A percentile compares a stretch with the other conserved stretches of the same genome.
Conservation (phyloP, 2,888 invertebrate species). For the Danaus chrysippus region DNA sequence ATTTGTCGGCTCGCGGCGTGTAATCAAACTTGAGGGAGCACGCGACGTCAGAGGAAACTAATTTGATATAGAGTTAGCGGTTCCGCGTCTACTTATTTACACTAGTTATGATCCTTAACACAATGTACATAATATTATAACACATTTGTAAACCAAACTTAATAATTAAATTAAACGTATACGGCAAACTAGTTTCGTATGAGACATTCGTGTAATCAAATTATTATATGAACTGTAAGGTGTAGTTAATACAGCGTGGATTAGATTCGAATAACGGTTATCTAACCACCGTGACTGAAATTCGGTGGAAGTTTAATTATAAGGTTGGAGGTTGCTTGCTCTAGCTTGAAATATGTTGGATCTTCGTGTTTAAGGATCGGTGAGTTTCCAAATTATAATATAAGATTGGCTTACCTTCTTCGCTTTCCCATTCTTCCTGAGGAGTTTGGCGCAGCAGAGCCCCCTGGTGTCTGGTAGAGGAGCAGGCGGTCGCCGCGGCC, state of each 20-base stretch:
- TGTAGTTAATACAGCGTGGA: background rate
- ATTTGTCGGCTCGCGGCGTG: constrained; percentile 53
- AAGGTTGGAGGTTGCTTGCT: constrained; percentile 46
- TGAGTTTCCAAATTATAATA: constrained; percentile 22
- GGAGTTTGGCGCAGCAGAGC: constrained; percentile 89
- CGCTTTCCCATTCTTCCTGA: constrained; percentile 89
- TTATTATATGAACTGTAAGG: constrained; percentile 1
- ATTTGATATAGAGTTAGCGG: constrained; percentile 66
- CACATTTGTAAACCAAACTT: constrained; percentile 22
- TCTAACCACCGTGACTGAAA: constrained; percentile 54
- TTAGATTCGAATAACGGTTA: constrained; percentile 39
- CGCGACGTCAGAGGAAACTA: constrained; percentile 62
- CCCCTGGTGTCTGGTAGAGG: constrained; percentile 85
- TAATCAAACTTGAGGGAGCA: constrained; percentile 61
- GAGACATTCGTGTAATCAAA: constrained; percentile 12
- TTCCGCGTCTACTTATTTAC: constrained; percentile 60
- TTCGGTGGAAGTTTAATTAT: constrained; percentile 56
- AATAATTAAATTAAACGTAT: constrained; percentile 15
- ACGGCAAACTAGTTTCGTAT: constrained; percentile 13
- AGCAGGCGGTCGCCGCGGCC: constrained; percentile 68
- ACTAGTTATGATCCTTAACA: constrained; percentile 61
- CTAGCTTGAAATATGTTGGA: constrained; percentile 67
- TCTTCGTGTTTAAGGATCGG: constrained; percentile 27
- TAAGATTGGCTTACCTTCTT: constrained; percentile 81
- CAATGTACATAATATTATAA: constrained; percentile 57